Conservation (phyloP, 2,797 vertebrate genomes). For the Aulostomus chinensis region DNA sequence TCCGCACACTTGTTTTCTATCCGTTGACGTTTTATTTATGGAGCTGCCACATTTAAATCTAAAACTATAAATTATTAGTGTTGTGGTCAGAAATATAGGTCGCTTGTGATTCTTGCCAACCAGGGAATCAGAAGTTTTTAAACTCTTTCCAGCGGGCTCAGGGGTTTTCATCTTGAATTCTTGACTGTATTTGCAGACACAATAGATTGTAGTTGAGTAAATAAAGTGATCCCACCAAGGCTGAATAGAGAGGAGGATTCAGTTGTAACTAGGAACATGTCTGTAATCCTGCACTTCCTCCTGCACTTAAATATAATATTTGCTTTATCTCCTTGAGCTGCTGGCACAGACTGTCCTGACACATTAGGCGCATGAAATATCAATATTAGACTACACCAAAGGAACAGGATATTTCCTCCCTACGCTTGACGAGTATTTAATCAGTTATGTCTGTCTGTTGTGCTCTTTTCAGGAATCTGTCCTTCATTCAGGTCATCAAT, state of each 20-base stretch:
- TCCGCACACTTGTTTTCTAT: not conserved
- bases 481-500: slow-evolving; percentile 98
- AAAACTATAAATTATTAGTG: not conserved
- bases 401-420: slow-evolving; percentile 7
- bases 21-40: not conserved
- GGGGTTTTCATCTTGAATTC: not conserved
- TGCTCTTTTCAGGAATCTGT: slow-evolving; percentile 81
- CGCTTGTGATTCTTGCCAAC: too few species aligned
- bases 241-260: too few species aligned
- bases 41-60: not conserved
- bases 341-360: not conserved
- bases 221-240: too few species aligned
- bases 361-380: not conserved
- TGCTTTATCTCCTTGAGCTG: slow-evolving; percentile 1
- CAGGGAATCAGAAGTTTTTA: not conserved
- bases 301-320: too few species aligned
- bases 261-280: too few species aligned
- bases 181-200: not conserved
- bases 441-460: not conserved
- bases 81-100: not conserved
- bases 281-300: too few species aligned
- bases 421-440: not conserved
- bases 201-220: too few species aligned
- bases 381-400: slow-evolving; percentile 13
- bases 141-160: not conserved